Percentiles rank a stretch among this genome's conserved stretches.
Conservation (phyloP, 1,140 invertebrate genomes). For the Neoseiulus cucumeris region DNA sequence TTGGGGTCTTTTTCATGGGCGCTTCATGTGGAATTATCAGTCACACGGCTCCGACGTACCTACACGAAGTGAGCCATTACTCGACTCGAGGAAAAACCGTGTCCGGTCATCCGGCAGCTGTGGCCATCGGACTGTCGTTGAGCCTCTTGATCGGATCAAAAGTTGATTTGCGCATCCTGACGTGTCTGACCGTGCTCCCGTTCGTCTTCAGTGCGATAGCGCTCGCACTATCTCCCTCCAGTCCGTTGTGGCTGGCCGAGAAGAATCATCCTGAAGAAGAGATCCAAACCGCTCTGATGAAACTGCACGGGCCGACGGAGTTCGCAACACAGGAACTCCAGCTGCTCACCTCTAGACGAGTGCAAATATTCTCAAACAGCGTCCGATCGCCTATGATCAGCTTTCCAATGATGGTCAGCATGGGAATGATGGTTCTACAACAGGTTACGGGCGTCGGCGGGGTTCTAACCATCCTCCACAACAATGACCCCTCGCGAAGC, state of each 20-base stretch:
- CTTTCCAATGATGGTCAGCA: neutral
- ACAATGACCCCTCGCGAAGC: neutral
- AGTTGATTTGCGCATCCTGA: neutral
- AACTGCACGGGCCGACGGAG: neutral
- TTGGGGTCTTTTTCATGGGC: neutral
- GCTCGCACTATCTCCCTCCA: neutral
- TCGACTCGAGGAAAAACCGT: neutral
- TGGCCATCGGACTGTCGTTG: neutral
- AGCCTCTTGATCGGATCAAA: neutral
- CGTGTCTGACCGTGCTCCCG: neutral
- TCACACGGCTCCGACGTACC: neutral
- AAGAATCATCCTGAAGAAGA: neutral
- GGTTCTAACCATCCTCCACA: neutral
- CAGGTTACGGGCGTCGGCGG: neutral
- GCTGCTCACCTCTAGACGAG: neutral
- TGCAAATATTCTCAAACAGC: neutral
- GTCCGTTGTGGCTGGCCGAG: neutral
- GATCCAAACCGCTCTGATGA: neutral
- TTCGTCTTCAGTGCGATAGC: neutral
- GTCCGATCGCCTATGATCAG: neutral
- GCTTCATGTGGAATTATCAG: neutral
- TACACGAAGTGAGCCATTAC: neutral
- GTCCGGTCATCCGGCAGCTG: neutral
- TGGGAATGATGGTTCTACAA: neutral
- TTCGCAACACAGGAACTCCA: neutral